Evolutionary conservation across 2,797 vertebrate genomes (phyloP).

Genomic region (Pagetopsis macropterus): DNA sequence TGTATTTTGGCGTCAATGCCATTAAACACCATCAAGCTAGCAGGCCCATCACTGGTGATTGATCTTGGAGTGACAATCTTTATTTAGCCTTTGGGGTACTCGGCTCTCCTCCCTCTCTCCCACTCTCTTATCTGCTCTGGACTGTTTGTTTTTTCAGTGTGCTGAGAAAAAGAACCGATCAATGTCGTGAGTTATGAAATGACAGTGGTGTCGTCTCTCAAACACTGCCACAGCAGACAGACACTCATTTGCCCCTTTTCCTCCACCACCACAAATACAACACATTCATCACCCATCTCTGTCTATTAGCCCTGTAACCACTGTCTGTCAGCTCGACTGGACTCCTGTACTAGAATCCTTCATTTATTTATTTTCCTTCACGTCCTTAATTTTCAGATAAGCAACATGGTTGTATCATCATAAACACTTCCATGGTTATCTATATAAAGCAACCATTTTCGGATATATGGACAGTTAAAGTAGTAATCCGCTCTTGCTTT

Average conservation of each 20-base stretch:
- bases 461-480: too few species aligned
- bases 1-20: conserved; percentile 1
- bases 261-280: conserved; percentile 33
- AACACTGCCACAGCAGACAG: conserved; percentile 61
- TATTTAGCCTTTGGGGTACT: conserved; percentile 63
- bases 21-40: conserved; percentile 33
- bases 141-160: conserved; percentile 72
- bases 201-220: conserved; percentile 76
- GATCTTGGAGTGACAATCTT: conserved; percentile 64
- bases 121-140: conserved; percentile 63
- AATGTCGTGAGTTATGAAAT: conserved; percentile 85
- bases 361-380: conserved; percentile 7
- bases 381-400: conserved; percentile 25
- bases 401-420: neutral
- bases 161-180: conserved; percentile 73
- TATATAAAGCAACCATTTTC: neutral
- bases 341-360: conserved; percentile 27
- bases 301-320: conserved; percentile 53
- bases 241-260: conserved; percentile 58
- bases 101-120: conserved; percentile 28
- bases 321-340: conserved; percentile 31
- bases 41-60: conserved; percentile 58
- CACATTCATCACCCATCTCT: conserved; percentile 65
- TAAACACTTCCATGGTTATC: conserved; percentile 2
- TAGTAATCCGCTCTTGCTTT: too few species aligned